Percentiles rank a stretch among this genome's conserved stretches.
These are phyloP conservation scores for Anhinga rufa DNA, from an alignment of 2,113 vertebrate genomes.

Conservation along the genomic window DNA sequence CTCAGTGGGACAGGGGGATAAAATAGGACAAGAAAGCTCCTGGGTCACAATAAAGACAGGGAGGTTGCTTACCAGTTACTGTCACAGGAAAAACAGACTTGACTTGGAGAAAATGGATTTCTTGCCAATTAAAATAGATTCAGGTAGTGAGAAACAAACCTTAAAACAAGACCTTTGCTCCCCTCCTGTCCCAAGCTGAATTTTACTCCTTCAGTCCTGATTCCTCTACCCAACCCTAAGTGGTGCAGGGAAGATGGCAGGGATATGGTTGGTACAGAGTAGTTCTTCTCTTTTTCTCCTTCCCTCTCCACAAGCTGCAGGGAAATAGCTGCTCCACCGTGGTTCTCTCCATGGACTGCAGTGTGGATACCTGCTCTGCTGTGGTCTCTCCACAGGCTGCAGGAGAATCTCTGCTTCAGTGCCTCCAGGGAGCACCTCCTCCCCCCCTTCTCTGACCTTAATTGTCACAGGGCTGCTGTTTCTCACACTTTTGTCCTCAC, in stretches of 20 bases:
- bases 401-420: not conserved
- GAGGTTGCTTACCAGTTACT: not conserved
- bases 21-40: not conserved
- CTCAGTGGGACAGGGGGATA: not conserved
- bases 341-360: not conserved
- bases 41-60: not conserved
- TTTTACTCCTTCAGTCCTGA: not conserved
- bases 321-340: not conserved
- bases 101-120: not conserved
- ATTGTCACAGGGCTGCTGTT: not conserved
- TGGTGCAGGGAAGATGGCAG: not conserved
- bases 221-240: not conserved
- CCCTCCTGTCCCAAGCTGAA: not conserved
- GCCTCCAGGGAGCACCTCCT: not conserved
- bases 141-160: not conserved
- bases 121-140: not conserved
- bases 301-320: not conserved
- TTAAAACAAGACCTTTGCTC: not conserved
- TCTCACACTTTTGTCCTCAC: not conserved
- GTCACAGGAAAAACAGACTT: not conserved
- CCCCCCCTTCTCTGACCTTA: not conserved
- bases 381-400: not conserved
- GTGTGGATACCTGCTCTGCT: not conserved
- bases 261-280: not conserved
- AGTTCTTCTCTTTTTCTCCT: not conserved